These are phyloP conservation scores for Caenorhabditis sulstoni DNA, from an alignment of 2,888 invertebrate genomes.

Conservation along the genomic window DNA sequence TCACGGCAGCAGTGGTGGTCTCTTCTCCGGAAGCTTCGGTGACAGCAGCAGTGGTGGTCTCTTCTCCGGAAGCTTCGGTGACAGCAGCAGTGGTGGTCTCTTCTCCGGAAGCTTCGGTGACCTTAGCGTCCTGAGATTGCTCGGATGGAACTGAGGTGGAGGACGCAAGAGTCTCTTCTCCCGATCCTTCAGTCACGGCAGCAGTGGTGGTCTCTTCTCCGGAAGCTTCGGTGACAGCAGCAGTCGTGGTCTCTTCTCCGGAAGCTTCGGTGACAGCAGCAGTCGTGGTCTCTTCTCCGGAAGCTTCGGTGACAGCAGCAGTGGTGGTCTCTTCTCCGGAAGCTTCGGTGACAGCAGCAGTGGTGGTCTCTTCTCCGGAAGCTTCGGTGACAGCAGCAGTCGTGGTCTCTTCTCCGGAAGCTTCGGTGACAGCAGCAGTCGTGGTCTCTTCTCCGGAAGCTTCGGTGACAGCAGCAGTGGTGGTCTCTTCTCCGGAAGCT, in stretches of 20 bases:
- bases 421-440: constrained; percentile 32
- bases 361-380: constrained; percentile 50
- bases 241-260: constrained; percentile 48
- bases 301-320: constrained; percentile 21
- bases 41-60: constrained; percentile 28
- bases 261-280: too few species aligned
- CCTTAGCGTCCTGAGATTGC: constrained; percentile 4
- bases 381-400: constrained; percentile 41
- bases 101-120: constrained; percentile 46
- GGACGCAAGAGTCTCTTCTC: too few species aligned
- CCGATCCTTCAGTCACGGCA: too few species aligned
- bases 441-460: constrained; percentile 52
- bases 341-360: too few species aligned
- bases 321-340: constrained; percentile 52
- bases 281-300: constrained; percentile 30
- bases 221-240: constrained; percentile 21
- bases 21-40: constrained; percentile 32
- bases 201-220: constrained; percentile 33
- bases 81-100: constrained; percentile 21
- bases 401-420: constrained; percentile 53
- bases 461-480: constrained; percentile 33
- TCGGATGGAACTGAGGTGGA: constrained; percentile 13
- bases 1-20: constrained; percentile 4
- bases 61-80: constrained; percentile 39
- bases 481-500: constrained; percentile 27